Base-by-base conservation (phyloP, 2,888 invertebrate species). In the Orchesella flavescens region DNA sequence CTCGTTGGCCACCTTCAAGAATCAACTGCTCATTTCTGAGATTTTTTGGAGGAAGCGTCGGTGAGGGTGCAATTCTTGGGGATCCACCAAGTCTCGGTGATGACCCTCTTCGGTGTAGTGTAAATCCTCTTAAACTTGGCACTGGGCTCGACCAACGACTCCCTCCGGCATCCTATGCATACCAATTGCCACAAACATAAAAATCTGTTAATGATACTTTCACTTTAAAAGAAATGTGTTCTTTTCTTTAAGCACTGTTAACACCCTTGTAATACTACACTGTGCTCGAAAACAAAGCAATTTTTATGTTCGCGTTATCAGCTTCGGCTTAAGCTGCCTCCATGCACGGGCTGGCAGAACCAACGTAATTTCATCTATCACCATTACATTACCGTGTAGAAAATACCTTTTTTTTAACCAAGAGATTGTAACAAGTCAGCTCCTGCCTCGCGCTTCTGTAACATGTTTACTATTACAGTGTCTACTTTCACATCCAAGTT, bases 91-190 rank as follows among this genome's bases (percentile, higher is more conserved):
- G 84, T 71, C 87, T 59, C n/a, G 88, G 88, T 43, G 88, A 88
- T 21, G 87, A 88, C 65, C 87, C 87, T 73, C 88, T 82, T 72
- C 88, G 83, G 75, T 87, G 68, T 19, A 88, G 72, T 63, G 87
- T 83, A 78, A 88, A 88, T 65, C 85, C 87, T 46, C 86, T 84
- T 49, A 88, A 76, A 83, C 88, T 88, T 81, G 88, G 88, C 55
- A 88, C 87, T 46, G 88, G 88, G 61, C 87, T 87, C 13, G 87
- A 88, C 88, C 88, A 88, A 78, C 87, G 87, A 76, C 88, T 88
- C 76, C 86, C 87, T 65, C 85, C 81, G 80, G 84, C 76, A 84
- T 86, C 86, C 86, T 86, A 72, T 12, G 59, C 19, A 55, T 34
- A 78, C 63, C 46, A 76, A 75, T 75, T 75, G 65, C 15, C 43